phyloP scores from a whole-genome alignment of 1,140 invertebrate genomes.

The Glomeris maerens region DNA sequence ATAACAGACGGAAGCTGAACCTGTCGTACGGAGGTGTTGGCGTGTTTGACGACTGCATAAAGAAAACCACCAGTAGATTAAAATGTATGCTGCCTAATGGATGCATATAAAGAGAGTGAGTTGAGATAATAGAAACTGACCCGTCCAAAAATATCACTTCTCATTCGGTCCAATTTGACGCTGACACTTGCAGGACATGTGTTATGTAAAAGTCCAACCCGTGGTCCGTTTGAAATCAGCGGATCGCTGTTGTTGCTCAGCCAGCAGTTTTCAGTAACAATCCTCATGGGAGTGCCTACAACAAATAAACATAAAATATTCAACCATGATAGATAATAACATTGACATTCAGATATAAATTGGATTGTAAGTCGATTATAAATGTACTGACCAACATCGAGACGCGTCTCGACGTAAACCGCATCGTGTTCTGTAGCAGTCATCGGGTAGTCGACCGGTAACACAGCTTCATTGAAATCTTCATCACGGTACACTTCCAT shows the following conservation, averaged over 20 bases:
- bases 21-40: conserved; percentile 8
- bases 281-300: conserved; percentile 19
- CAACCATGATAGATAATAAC: not conserved
- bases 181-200: conserved; percentile 22
- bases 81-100: too few relatives aligned
- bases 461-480: conserved; percentile 7
- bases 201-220: conserved; percentile 12
- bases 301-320: conserved; percentile 7
- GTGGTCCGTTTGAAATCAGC: not conserved
- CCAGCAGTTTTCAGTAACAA: conserved; percentile 26
- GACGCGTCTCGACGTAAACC: conserved; percentile 19
- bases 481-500: conserved; percentile 20
- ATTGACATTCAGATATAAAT: not conserved
- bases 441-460: conserved; percentile 8
- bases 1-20: conserved; percentile 21
- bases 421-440: conserved; percentile 17
- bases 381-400: conserved; percentile 21
- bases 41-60: too few relatives aligned
- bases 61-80: too few relatives aligned
- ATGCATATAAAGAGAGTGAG: too few relatives aligned
- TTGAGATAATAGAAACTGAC: too few relatives aligned
- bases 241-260: conserved; percentile 13
- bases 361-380: not conserved
- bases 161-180: conserved; percentile 16
- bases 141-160: too few relatives aligned